Conservation (phyloP, 2,113 vertebrate species). For the Benitochromis conjunctus region DNA sequence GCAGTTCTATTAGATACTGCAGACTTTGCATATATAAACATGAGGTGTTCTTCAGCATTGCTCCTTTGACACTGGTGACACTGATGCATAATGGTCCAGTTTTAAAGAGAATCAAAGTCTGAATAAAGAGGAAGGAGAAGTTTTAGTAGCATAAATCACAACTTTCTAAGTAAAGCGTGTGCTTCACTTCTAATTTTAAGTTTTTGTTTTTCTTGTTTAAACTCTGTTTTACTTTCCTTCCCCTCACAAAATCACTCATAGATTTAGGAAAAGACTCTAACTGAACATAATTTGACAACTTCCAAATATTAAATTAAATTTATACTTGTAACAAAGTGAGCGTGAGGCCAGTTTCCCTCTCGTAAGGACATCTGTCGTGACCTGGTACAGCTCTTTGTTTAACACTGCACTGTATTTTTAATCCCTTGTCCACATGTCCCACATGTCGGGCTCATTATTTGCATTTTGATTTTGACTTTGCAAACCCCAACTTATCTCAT, state of each 20-base stretch:
- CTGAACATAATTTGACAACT: neutral
- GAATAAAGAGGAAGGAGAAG: neutral
- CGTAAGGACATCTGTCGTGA: fast-evolving
- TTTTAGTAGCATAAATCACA: neutral
- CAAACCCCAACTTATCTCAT: neutral
- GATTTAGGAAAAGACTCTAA: neutral
- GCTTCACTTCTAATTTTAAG: neutral
- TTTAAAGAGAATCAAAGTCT: neutral
- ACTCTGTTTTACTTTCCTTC: neutral
- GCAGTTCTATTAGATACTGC: neutral
- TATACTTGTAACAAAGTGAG: neutral
- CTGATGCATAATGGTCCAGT: neutral
- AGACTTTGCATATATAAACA: neutral
- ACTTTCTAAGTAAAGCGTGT: neutral
- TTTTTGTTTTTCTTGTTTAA: neutral
- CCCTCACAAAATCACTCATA: neutral
- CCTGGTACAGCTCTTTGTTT: neutral
- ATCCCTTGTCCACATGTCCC: neutral
- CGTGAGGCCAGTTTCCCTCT: neutral
- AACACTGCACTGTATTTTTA: neutral
- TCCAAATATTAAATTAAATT: neutral
- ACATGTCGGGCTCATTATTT: neutral
- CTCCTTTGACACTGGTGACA: neutral
- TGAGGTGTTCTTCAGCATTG: neutral
- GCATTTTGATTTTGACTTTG: neutral